Conservation (phyloP, 1,140 invertebrate genomes). For the Drosophila sp. region DNA sequence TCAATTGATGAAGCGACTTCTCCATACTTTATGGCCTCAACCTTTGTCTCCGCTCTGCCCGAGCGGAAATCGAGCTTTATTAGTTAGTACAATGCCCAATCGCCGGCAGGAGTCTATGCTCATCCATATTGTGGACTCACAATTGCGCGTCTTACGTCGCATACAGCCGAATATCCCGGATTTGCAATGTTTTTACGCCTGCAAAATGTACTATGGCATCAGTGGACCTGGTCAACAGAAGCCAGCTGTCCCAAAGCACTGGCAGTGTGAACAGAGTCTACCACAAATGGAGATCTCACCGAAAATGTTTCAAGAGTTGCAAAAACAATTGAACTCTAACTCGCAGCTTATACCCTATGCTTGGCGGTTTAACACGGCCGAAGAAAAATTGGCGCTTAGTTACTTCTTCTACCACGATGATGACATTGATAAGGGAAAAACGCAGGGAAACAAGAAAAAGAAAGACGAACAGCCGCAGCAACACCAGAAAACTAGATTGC, state of each 20-base stretch:
- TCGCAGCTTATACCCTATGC: slow-evolving; percentile 31
- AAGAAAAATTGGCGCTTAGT: slow-evolving; percentile 48
- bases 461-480: neutral
- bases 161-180: slow-evolving; percentile 8
- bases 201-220: slow-evolving; percentile 56
- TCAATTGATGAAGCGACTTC: slow-evolving; percentile 49
- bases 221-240: slow-evolving; percentile 11
- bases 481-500: neutral
- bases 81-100: slow-evolving; percentile 49
- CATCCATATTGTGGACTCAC: slow-evolving; percentile 63
- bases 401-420: slow-evolving; percentile 64
- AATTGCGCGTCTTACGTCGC: slow-evolving; percentile 58
- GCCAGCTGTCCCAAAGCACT: slow-evolving; percentile 24
- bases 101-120: slow-evolving; percentile 56
- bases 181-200: slow-evolving; percentile 42
- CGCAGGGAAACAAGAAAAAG: neutral
- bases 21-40: slow-evolving; percentile 46
- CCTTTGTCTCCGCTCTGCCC: slow-evolving; percentile 31
- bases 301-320: slow-evolving; percentile 42
- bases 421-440: neutral
- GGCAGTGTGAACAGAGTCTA: slow-evolving; percentile 53
- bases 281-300: slow-evolving; percentile 64
- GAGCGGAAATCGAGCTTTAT: slow-evolving; percentile 43
- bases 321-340: slow-evolving; percentile 29
- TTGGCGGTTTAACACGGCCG: slow-evolving; percentile 37